These are phyloP conservation scores for Melanerpes formicivorus DNA, from an alignment of 2,113 vertebrate species.

Conservation along the genomic window DNA sequence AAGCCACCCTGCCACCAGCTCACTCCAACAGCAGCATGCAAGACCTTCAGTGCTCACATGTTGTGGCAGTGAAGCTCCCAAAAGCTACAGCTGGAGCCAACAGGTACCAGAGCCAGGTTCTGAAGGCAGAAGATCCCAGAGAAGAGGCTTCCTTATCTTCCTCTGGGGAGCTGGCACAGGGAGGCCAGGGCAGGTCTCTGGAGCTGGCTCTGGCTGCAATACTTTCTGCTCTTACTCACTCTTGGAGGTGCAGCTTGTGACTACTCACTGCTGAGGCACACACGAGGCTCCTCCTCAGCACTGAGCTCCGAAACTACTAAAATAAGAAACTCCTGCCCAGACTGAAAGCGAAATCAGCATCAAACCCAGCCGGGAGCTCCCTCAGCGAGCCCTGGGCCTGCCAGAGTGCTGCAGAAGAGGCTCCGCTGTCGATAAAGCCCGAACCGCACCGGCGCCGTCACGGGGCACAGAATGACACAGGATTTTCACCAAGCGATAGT, in stretches of 20 bases:
- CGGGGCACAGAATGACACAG: rapidly evolving
- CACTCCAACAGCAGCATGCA: rapidly evolving
- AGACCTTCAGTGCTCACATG: rapidly evolving
- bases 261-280: background rate
- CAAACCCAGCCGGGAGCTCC: rapidly evolving
- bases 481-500: rapidly evolving
- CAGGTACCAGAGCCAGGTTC: background rate
- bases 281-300: background rate
- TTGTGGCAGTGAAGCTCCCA: rapidly evolving
- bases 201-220: rapidly evolving
- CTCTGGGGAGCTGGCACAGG: rapidly evolving
- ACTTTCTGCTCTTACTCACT: background rate
- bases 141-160: background rate
- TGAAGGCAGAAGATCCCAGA: rapidly evolving
- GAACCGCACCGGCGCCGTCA: rapidly evolving
- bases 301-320: rapidly evolving
- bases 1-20: rapidly evolving
- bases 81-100: background rate
- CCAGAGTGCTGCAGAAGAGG: rapidly evolving
- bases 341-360: background rate
- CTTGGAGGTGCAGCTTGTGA: background rate
- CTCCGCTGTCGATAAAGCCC: background rate
- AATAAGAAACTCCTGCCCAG: background rate
- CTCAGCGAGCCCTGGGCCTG: rapidly evolving
- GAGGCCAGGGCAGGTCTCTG: background rate